These are phyloP conservation scores for Pseudochirops corinnae DNA, from an alignment of 2,797 vertebrate species.

Conservation along the genomic window DNA sequence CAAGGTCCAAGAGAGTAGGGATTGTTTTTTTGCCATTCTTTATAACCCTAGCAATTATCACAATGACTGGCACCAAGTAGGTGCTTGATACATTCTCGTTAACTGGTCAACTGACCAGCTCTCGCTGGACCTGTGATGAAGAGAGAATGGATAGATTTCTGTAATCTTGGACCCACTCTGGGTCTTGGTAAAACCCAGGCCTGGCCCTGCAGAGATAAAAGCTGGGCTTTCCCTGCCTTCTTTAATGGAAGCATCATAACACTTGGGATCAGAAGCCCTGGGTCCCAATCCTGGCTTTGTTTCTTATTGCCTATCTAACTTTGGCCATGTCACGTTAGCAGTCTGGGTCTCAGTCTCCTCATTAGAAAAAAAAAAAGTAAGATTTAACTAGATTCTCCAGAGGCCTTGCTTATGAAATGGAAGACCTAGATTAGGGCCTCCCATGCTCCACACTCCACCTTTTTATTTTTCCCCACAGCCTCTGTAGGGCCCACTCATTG, in stretches of 20 bases:
- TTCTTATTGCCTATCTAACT: neutral
- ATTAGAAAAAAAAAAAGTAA: neutral
- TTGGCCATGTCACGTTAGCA: neutral
- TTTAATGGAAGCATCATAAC: neutral
- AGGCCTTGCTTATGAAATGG: neutral
- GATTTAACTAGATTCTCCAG: neutral
- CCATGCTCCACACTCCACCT: neutral
- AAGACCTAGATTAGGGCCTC: neutral
- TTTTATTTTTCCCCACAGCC: neutral
- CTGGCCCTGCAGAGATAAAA: neutral
- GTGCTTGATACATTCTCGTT: neutral
- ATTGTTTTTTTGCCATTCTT: neutral
- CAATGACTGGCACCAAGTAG: neutral
- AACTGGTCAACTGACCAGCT: neutral
- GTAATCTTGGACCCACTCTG: neutral
- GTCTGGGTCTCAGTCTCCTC: neutral
- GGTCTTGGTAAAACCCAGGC: neutral
- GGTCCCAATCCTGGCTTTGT: neutral
- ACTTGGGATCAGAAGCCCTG: neutral
- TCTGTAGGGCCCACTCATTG: neutral
- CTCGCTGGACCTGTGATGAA: neutral
- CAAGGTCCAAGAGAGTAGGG: neutral
- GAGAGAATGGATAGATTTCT: neutral
- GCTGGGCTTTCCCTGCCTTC: neutral
- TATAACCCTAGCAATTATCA: neutral